These are phyloP conservation scores for Tenebrio molitor DNA, from an alignment of 1,140 invertebrate species.

Conservation along the genomic window DNA sequence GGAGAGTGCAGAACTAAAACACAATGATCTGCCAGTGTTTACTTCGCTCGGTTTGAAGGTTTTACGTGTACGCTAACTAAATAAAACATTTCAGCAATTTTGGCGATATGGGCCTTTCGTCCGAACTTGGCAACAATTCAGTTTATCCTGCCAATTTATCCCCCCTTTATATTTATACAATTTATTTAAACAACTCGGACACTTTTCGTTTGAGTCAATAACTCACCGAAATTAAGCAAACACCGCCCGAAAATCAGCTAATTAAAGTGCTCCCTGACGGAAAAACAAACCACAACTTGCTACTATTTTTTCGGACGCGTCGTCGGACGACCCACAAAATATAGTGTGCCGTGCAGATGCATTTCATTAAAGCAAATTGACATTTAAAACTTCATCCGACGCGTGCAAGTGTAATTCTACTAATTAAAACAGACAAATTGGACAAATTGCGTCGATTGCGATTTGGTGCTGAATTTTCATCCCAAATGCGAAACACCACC, in stretches of 20 bases:
- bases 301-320: background rate
- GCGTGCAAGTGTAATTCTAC: too few relatives aligned
- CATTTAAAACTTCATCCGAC: slow-evolving; percentile 16
- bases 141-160: slow-evolving; percentile 3
- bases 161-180: background rate
- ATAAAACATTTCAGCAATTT: slow-evolving; percentile 35
- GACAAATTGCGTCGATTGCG: too few relatives aligned
- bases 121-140: background rate
- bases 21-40: slow-evolving; percentile 36
- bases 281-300: background rate
- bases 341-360: slow-evolving; percentile 5
- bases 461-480: too few relatives aligned
- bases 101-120: background rate
- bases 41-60: slow-evolving; percentile 23
- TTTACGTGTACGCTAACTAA: slow-evolving; percentile 35
- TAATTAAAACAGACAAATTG: too few relatives aligned
- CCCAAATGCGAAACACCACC: too few relatives aligned
- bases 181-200: slow-evolving; percentile 13
- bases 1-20: slow-evolving; percentile 27
- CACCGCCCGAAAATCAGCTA: slow-evolving; percentile 16
- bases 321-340: slow-evolving; percentile 3
- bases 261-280: slow-evolving; percentile 24
- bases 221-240: slow-evolving; percentile 33
- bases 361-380: slow-evolving; percentile 19
- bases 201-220: slow-evolving; percentile 23